These are phyloP conservation scores for Rhyacophila evoluta DNA, from an alignment of 2,888 invertebrate species.

Conservation along the genomic window DNA sequence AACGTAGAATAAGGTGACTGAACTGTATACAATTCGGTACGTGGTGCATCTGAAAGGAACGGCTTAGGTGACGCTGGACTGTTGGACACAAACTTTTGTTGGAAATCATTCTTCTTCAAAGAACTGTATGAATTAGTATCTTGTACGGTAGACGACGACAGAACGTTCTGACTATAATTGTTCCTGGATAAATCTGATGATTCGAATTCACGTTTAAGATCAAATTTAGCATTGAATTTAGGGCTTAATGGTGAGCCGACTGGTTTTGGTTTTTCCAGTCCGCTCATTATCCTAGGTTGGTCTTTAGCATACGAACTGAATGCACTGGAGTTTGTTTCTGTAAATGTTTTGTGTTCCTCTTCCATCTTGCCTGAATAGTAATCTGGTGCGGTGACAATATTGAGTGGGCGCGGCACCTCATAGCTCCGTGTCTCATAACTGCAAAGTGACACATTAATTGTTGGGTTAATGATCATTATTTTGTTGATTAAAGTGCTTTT, in stretches of 20 bases:
- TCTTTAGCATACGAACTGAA: slow-evolving; percentile 52
- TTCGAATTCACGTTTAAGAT: slow-evolving; percentile 63
- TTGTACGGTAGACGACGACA: slow-evolving; percentile 39
- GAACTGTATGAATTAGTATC: slow-evolving; percentile 42
- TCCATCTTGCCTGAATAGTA: slow-evolving; percentile 58
- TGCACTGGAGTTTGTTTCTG: slow-evolving; percentile 58
- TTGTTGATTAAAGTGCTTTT: slow-evolving; percentile 15
- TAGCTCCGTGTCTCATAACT: slow-evolving; percentile 71
- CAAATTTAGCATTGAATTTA: slow-evolving; percentile 66
- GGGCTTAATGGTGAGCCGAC: slow-evolving; percentile 63
- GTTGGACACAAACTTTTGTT: slow-evolving; percentile 31
- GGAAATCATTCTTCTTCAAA: slow-evolving; percentile 41
- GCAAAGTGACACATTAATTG: slow-evolving; percentile 55
- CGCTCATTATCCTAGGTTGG: slow-evolving; percentile 56
- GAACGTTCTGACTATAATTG: slow-evolving; percentile 52
- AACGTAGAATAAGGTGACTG: slow-evolving; percentile 50
- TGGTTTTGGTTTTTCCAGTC: slow-evolving; percentile 58
- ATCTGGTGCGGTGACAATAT: slow-evolving; percentile 59
- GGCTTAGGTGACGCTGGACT: slow-evolving; percentile 53
- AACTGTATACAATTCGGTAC: neutral
- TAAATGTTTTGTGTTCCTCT: slow-evolving; percentile 62
- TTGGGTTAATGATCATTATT: slow-evolving; percentile 34
- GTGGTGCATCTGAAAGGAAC: slow-evolving; percentile 30
- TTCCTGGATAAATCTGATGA: slow-evolving; percentile 57
- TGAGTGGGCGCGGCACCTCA: slow-evolving; percentile 66